These are phyloP conservation scores for Pantherophis vulpinus DNA, from an alignment of 2,797 vertebrate genomes.

Conservation along the genomic window DNA sequence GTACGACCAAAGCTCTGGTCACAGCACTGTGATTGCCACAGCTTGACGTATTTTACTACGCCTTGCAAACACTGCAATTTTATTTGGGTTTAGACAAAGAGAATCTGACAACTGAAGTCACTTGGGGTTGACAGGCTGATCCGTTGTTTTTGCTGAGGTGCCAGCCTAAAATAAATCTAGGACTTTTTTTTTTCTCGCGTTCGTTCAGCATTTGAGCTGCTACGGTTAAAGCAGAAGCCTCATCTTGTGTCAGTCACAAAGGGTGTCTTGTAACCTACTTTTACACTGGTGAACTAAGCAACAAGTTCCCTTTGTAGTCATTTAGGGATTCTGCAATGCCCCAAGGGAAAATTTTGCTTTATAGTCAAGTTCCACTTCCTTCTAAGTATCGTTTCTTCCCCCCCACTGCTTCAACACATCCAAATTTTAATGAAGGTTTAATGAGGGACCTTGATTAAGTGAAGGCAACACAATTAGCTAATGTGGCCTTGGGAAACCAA, in stretches of 20 bases:
- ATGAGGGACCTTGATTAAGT: slow-evolving; percentile 6
- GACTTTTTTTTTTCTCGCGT: no score
- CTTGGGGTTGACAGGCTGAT: not conserved
- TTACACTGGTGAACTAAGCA: slow-evolving; percentile 19
- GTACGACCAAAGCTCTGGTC: not conserved
- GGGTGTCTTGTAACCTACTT: not conserved
- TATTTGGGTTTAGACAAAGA: not conserved
- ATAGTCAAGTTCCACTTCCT: not conserved
- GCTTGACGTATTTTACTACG: not conserved
- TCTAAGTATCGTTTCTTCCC: rapidly evolving
- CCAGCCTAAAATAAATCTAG: not conserved
- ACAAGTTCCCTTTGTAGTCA: rapidly evolving
- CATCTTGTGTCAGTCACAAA: not conserved
- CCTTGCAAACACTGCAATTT: not conserved
- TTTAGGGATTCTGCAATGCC: slow-evolving; percentile 17
- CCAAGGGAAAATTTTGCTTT: not conserved
- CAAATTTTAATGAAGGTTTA: not conserved
- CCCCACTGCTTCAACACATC: not conserved
- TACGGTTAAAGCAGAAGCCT: not conserved
- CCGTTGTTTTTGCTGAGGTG: not conserved
- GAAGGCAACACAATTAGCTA: not conserved
- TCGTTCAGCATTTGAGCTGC: not conserved
- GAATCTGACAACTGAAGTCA: not conserved
- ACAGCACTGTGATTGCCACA: not conserved
- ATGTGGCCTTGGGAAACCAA: not conserved